Evolutionary conservation across 1,140 invertebrate species (phyloP).

Genomic region (Drosophila jambulina): DNA sequence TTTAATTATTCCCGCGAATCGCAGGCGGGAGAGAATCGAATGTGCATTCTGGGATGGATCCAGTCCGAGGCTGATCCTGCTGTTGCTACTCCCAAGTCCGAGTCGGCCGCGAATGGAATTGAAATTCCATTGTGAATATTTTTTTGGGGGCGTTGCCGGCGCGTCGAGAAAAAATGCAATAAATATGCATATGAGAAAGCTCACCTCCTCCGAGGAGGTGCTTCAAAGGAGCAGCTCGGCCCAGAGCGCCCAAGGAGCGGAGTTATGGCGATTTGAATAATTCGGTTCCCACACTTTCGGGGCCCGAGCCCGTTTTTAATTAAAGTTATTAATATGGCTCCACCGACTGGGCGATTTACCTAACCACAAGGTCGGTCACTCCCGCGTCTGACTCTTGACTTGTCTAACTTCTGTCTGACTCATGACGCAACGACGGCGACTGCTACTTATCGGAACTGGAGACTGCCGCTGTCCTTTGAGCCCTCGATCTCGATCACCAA

Average conservation of each 20-base stretch:
- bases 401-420: constrained; percentile 10
- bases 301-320: constrained; percentile 68
- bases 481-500: constrained; percentile 50
- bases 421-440: constrained; percentile 8
- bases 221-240: constrained; percentile 31
- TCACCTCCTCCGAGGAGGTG: constrained; percentile 20
- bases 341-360: constrained; percentile 68
- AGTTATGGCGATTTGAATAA: constrained; percentile 82
- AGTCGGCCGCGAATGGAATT: constrained; percentile 76
- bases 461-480: constrained; percentile 55
- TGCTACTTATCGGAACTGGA: constrained; percentile 27
- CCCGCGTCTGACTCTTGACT: constrained; percentile 25
- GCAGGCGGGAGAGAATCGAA: constrained; percentile 51
- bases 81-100: constrained; percentile 11
- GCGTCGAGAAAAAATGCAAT: constrained; percentile 83
- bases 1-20: constrained; percentile 79
- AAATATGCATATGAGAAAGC: constrained; percentile 84
- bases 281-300: constrained; percentile 78
- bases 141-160: constrained; percentile 83
- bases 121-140: constrained; percentile 82
- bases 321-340: constrained; percentile 81
- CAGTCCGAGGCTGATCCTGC: constrained; percentile 17
- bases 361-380: constrained; percentile 27
- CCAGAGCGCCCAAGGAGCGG: constrained; percentile 37
- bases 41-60: constrained; percentile 54